Evolutionary conservation across 2,888 invertebrate genomes (phyloP).

Genomic region (Lacanobia wlatinum): DNA sequence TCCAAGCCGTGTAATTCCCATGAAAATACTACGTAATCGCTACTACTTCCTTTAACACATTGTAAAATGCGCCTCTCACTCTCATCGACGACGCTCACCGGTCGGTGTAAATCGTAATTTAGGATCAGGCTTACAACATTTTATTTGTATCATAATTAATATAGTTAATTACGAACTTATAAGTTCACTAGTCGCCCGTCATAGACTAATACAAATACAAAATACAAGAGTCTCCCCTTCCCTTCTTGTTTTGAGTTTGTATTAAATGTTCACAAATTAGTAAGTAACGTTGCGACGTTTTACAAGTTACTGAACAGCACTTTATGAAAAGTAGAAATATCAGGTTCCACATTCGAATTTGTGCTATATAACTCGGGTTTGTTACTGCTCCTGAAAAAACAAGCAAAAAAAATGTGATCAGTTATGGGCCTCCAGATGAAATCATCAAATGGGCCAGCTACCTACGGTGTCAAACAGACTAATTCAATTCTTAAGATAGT

Average conservation of each 20-base stretch:
- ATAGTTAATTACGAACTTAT: constrained; percentile 15
- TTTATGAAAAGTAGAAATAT: constrained; percentile 93
- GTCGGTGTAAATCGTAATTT: background rate
- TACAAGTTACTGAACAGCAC: constrained; percentile 91
- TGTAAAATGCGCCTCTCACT: background rate
- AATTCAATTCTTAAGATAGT: background rate
- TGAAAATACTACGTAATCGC: background rate
- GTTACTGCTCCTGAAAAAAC: constrained; percentile 79
- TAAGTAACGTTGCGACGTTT: constrained; percentile 21
- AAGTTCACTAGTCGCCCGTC: constrained; percentile 24
- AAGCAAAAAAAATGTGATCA: constrained; percentile 1
- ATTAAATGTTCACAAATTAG: background rate
- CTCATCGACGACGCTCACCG: background rate
- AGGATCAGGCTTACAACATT: background rate
- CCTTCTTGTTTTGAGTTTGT: background rate
- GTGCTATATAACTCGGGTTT: constrained; percentile 87
- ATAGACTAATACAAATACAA: background rate
- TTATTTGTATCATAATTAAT: background rate
- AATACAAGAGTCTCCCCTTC: background rate
- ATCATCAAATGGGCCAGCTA: too few relatives aligned
- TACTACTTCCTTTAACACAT: too few relatives aligned
- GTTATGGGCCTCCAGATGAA: background rate
- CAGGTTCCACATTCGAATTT: constrained; percentile 92
- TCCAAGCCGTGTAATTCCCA: background rate
- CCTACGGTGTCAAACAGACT: background rate